Base-by-base conservation (phyloP, 2,888 invertebrate genomes). In the Zygogramma bicolorata region DNA sequence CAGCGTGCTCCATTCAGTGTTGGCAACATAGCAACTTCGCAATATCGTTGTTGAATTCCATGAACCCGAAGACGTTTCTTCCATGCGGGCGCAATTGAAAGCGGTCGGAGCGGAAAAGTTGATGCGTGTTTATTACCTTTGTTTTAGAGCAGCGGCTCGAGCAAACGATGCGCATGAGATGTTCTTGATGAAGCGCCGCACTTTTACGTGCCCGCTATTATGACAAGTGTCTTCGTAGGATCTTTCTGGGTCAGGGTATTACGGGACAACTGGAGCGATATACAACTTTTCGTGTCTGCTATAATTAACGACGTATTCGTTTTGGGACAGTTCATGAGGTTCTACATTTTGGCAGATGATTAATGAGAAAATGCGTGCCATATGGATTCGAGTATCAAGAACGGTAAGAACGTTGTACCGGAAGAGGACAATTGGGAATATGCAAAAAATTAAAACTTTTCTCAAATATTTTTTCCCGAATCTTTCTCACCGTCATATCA, bases 121-220 rank as follows among this genome's bases (percentile, higher is more conserved):
- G 38, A 49, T 63, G 59, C 71, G 63, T 68, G 71, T 68, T 71
- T 68, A 71, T 71, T 71, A 71, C 71, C 66, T 68, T 71, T 71
- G 71, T 71, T 71, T 71, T 65, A 68, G 58, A 62, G 68, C 63
- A 57, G 40, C 59, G 42, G 42, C 59, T 59, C 38, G 31, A 29
- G 46, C 38, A 61, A 46, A 63, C 58, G 69, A 65, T 65, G 58
- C 70, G 65, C 70, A 65, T 63, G 63, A 70, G 42, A 49, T 63
- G 65, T 65, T 65, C 49, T 49, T 46, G 65, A 59, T 65, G 70
- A 65, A 65, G 58, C 59, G 70, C 42, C 31, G 40, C 20, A 22
- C 58, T 49, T 25, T n/a, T 42, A 53, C 27, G 27, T 25, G 53
- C n/a, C 25, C 6, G 53, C 53, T 53, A 53, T 53, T 53, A 53